phyloP scores from a whole-genome alignment of 1,140 invertebrate species.

The Asbolus verrucosus region DNA sequence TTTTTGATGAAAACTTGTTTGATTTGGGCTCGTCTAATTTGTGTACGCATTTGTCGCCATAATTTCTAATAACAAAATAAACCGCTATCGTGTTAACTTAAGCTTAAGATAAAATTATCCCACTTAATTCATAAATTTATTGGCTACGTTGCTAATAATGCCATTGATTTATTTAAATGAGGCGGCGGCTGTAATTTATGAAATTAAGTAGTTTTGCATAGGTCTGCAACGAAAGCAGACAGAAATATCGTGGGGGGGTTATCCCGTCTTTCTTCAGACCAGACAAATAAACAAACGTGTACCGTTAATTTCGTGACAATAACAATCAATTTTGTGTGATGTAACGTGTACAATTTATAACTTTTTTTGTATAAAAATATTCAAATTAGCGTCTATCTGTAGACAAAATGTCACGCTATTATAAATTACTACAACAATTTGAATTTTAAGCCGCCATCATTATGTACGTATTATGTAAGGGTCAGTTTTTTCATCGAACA shows the following conservation, averaged over 20 bases:
- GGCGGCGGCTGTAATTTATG: slow-evolving; percentile 18
- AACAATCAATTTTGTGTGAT: slow-evolving; percentile 35
- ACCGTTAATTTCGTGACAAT: slow-evolving; percentile 28
- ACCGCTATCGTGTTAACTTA: slow-evolving; percentile 18
- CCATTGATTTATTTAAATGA: slow-evolving; percentile 24
- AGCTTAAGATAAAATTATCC: slow-evolving; percentile 13
- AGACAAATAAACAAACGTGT: slow-evolving; percentile 3
- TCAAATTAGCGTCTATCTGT: slow-evolving; percentile 25
- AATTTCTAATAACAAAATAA: slow-evolving; percentile 26
- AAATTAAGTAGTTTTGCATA: slow-evolving; percentile 29
- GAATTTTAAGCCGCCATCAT: slow-evolving; percentile 18
- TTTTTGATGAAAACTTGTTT: neutral
- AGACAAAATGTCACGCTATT: slow-evolving; percentile 33
- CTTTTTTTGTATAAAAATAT: slow-evolving; percentile 23
- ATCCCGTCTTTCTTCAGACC: neutral
- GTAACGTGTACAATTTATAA: slow-evolving; percentile 24
- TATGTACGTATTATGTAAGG: slow-evolving; percentile 31
- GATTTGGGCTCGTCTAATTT: slow-evolving; percentile 11
- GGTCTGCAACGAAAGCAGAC: slow-evolving; percentile 2
- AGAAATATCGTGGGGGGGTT: slow-evolving; percentile 3
- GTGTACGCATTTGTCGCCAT: neutral
- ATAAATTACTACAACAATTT: slow-evolving; percentile 19
- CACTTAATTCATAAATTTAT: slow-evolving; percentile 38
- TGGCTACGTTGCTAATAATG: slow-evolving; percentile 19
- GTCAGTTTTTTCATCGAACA: slow-evolving; percentile 13